A percentile compares a stretch with the other conserved stretches of the same genome.
phyloP scores from a whole-genome alignment of 2,113 vertebrate genomes.

The Falcunculus frontatus region DNA sequence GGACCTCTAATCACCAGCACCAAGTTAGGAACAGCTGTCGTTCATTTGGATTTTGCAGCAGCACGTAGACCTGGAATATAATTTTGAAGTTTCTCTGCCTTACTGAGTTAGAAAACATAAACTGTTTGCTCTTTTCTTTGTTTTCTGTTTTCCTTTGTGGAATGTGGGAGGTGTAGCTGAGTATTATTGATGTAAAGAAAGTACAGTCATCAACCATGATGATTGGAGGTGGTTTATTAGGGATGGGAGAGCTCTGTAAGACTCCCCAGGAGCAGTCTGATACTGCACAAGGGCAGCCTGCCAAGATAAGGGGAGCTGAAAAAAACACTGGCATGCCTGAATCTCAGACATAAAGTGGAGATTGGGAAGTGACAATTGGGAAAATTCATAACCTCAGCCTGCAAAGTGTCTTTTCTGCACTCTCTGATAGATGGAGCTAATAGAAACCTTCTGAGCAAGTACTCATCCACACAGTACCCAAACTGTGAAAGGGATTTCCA shows the following conservation, averaged over 20 bases:
- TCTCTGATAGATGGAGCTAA: not conserved
- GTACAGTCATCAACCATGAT: not conserved
- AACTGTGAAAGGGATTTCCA: not conserved
- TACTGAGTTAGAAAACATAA: not conserved
- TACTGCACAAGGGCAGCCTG: not conserved
- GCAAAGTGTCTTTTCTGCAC: not conserved
- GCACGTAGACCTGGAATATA: not conserved
- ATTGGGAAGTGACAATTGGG: not conserved
- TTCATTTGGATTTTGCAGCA: slow-evolving; percentile 45
- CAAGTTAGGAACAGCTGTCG: not conserved
- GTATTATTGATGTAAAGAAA: not conserved
- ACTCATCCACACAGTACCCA: not conserved
- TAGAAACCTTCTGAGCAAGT: not conserved
- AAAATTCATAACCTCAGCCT: not conserved
- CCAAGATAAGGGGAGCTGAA: not conserved
- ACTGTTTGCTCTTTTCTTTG: not conserved
- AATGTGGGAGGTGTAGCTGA: not conserved
- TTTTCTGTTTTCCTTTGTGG: not conserved
- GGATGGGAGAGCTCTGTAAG: not conserved
- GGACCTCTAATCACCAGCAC: slow-evolving; percentile 24
- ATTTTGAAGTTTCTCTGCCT: not conserved
- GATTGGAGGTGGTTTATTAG: not conserved
- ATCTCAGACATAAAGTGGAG: not conserved
- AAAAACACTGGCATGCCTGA: not conserved
- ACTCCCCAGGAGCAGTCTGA: not conserved